Evolutionary conservation across 37 sponge, comb jelly and placozoan genomes (phyloP).

Genomic region (Petrosia ficiformis): DNA sequence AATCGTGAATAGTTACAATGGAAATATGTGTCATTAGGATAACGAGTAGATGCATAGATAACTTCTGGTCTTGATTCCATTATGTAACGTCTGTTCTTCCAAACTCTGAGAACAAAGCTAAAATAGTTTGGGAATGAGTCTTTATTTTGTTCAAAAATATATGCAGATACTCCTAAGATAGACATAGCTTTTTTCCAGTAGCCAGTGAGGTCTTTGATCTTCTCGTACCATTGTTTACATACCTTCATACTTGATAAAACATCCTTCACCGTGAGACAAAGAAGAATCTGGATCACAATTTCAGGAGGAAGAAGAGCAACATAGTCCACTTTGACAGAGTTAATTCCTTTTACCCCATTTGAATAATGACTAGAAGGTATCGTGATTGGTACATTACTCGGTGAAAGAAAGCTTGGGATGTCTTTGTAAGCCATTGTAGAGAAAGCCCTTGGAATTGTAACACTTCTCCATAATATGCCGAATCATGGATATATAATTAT

Average conservation of each 20-base stretch:
- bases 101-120: neutral
- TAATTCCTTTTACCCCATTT: no score
- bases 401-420: neutral
- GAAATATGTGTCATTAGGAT: conserved; percentile 33
- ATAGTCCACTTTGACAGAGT: conserved; percentile 17
- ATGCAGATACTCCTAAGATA: conserved; percentile 16
- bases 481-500: no score
- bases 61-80: neutral
- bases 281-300: conserved; percentile 20
- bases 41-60: neutral
- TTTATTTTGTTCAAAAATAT: neutral
- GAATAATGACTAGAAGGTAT: no score
- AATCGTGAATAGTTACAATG: conserved; percentile 15
- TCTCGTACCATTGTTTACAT: conserved; percentile 9
- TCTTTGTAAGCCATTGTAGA: neutral
- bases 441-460: neutral
- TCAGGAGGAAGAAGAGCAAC: conserved; percentile 40
- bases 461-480: no score
- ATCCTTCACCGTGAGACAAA: conserved; percentile 12
- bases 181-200: conserved; percentile 44
- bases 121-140: conserved; percentile 2
- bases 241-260: conserved; percentile 26
- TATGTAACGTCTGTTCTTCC: conserved; percentile 3
- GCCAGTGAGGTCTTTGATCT: conserved; percentile 17
- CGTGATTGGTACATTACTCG: no score